Conservation (phyloP, 2,113 vertebrate genomes). For the Gracilinanus agilis region DNA sequence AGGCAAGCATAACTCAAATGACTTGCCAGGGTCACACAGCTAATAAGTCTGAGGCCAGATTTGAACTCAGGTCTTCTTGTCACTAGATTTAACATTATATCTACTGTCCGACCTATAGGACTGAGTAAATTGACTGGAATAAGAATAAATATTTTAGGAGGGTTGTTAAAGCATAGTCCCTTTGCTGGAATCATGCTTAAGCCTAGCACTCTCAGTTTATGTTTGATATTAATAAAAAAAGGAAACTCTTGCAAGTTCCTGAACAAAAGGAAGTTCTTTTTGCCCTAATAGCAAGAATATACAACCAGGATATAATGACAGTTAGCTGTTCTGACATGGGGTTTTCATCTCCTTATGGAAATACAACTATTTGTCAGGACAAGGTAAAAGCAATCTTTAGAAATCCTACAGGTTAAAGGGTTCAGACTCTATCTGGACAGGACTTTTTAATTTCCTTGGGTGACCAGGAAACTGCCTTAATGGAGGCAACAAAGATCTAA, state of each 20-base stretch:
- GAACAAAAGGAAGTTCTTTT: background rate
- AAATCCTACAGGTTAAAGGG: background rate
- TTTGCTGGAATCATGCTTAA: background rate
- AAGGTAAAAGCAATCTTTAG: background rate
- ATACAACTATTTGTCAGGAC: background rate
- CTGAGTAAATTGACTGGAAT: background rate
- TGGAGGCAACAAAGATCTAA: background rate
- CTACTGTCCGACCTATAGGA: background rate
- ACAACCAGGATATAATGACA: background rate
- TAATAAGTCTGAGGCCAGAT: background rate
- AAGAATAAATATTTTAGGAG: background rate
- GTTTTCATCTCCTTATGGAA: background rate
- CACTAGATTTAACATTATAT: background rate
- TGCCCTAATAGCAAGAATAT: background rate
- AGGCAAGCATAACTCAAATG: background rate
- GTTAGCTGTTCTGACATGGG: background rate
- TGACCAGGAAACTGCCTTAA: background rate
- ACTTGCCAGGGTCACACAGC: background rate
- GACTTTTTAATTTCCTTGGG: background rate
- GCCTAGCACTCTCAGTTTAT: background rate
- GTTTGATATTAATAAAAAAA: background rate
- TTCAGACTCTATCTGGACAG: background rate
- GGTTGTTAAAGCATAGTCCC: background rate
- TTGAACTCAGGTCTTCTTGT: background rate
- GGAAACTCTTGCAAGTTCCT: background rate